Percentiles rank a stretch among this genome's conserved stretches.
phyloP scores from a whole-genome alignment of 1,140 invertebrate genomes.

The Pseudomyrmex flavicornis region DNA sequence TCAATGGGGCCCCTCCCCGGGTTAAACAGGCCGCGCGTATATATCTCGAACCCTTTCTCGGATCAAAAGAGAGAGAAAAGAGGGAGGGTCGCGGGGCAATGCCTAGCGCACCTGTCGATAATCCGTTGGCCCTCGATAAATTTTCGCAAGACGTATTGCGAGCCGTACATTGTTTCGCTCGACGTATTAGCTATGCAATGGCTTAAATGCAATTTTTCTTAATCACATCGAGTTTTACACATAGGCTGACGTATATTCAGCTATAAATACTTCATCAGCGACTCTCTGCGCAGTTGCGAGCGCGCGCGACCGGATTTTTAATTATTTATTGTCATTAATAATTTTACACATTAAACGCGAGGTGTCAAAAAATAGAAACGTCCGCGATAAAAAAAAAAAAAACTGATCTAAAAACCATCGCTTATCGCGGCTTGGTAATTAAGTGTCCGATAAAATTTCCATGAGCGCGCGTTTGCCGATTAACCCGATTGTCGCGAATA shows the following conservation, averaged over 20 bases:
- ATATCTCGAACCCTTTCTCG: conserved; percentile 46
- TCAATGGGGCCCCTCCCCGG: conserved; percentile 19
- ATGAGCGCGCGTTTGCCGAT: not conserved
- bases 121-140: conserved; percentile 52
- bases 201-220: conserved; percentile 50
- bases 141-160: conserved; percentile 60
- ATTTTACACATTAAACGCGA: not conserved
- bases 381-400: not conserved
- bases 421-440: not conserved
- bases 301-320: not conserved
- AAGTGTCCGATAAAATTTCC: too few species aligned
- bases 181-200: conserved; percentile 52
- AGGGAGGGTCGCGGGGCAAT: conserved; percentile 4
- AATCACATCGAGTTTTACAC: conserved; percentile 31
- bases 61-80: conserved; percentile 47
- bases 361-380: too few species aligned
- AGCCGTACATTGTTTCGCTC: conserved; percentile 48
- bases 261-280: conserved; percentile 40
- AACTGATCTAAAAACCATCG: not conserved
- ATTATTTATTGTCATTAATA: not conserved
- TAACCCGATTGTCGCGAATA: conserved; percentile 15
- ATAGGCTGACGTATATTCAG: conserved; percentile 20
- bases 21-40: conserved; percentile 33
- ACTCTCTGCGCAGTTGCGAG: not conserved
- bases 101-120: conserved; percentile 58